Base-by-base conservation (phyloP, 2,797 vertebrate genomes). In the Hoplostethus mediterraneus region DNA sequence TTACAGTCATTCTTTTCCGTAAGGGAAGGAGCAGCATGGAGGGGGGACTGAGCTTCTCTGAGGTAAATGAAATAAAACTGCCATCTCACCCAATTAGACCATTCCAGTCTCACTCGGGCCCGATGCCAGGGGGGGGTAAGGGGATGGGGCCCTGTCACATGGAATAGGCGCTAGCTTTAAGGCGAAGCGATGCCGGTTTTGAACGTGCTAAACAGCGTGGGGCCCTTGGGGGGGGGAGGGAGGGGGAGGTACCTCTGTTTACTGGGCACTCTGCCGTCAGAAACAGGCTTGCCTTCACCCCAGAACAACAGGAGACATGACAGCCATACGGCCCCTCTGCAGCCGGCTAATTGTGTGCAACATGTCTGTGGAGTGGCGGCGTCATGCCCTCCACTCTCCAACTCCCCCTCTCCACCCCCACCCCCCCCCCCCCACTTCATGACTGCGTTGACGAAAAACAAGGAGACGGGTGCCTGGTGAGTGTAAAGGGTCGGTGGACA, bases 261-360 rank as follows among this genome's bases (percentile, higher is more conserved):
- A 87, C 84, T 67, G 88, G 88, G 85, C 88, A 84, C 78, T 79
- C 60, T 84, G 84, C 84, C 73, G 86, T 89, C 89, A 86, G 84
- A 88, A 88, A 89, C 80, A 87, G 68, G 71, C 86, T 85, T 65
- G 75, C 86, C 86, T 81, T 84, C 87, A 79, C 81, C 89, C 81
- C 69, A 2, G 84, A 89, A 90, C 91, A 89, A 92, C 91, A 88
- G 79, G 88, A 90, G 88, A 92, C 83, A 91, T 91, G 91, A 92
- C 93, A 93, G 87, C 90, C 89, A 93, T 90, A 93, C 68, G 82
- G 74, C 88, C 89, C 89, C 90, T 85, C 89, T 89, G 90, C 89
- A 87, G 85, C 81, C 84, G 80, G 84, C 77, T 91, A 90, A 93
- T 91, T 91, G 86, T 85, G 86, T 74, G 78, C 87, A 86, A 70